Percentiles rank a stretch among this genome's conserved stretches.
Conservation (phyloP, 2,797 vertebrate species). For the Hirundo rustica region DNA sequence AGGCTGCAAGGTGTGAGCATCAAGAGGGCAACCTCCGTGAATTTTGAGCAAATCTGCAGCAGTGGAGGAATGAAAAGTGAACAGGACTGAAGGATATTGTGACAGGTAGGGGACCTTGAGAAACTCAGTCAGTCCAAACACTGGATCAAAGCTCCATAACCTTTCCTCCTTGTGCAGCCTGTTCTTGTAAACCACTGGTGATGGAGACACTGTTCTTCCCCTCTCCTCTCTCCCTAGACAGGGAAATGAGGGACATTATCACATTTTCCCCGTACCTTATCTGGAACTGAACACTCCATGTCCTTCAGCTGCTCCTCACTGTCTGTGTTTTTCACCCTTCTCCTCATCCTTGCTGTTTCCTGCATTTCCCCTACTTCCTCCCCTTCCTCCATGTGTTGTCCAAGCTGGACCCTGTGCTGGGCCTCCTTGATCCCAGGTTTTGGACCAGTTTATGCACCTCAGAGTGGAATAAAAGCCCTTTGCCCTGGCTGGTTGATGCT, state of each 20-base stretch:
- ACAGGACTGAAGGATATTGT: background rate
- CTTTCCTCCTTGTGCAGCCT: background rate
- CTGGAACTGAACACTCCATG: background rate
- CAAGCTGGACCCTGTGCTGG: background rate
- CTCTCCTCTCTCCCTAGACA: background rate
- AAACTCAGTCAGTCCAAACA: background rate
- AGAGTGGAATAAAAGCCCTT: background rate
- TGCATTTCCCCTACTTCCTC: background rate
- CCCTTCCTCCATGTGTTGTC: rapidly evolving
- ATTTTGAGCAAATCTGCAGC: background rate
- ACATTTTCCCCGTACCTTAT: background rate
- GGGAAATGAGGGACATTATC: background rate
- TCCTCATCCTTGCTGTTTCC: background rate
- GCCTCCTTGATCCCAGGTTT: background rate
- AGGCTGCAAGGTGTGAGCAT: background rate
- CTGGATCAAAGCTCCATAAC: background rate
- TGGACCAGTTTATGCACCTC: background rate
- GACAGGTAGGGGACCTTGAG: background rate
- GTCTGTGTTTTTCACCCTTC: background rate
- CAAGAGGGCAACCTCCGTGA: background rate
- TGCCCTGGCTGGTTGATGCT: background rate
- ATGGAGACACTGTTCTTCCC: slow-evolving; percentile 10
- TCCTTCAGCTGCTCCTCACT: background rate
- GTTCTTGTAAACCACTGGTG: slow-evolving; percentile 4
- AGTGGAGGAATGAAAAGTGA: background rate